Base-by-base conservation (phyloP, 1,140 invertebrate genomes). In the Doryteuthis pealeii region DNA sequence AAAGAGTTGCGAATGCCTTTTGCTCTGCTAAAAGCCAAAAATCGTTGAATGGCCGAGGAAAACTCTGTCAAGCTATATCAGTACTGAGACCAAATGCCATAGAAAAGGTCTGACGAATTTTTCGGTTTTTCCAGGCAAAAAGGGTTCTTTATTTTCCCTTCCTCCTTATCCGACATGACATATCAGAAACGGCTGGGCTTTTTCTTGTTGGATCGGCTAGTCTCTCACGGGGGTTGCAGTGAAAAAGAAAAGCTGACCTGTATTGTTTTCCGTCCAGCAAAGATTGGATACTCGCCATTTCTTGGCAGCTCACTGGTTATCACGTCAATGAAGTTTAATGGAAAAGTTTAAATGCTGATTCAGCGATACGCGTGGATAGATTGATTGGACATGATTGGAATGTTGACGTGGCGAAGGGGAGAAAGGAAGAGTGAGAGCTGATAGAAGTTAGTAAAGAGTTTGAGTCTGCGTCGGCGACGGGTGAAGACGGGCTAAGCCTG, bases 71-170 rank as follows among this genome's bases (percentile, higher is more conserved):
- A 99, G 90, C 90, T 99, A 74, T 91, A 76, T 96, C 95, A 87
- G 97, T 99, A 67, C 91, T 99, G 49, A 92, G 96, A 73, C 96
- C n/a, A 99, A 90, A 98, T 99, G 96, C 97, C 98, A 62, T 96
- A 99, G 86, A 91, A 97, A 82, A 96, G 97, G 69, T 96, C 98
- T 12, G 97, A 99, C 89, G 97, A 99, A 69, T 99, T 99, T 91
- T 99, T 99, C 91, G 99, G 96, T 89, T 99, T n/a, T n/a, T 99
- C 97, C 98, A n/a, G 98, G 98, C 68, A 94, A 95, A 85, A 98
- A 97, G 89, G 97, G 96, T 90, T 98, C 97, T 96, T 96, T 68
- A 92, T 99, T 83, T 94, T 97, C 22, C 90, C n/a, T 99, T 82
- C 97, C 98, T 62, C 98, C 98, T n/a, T n/a, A n/a, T 22, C 90